Evolutionary conservation across 2,888 invertebrate genomes (phyloP), one percentile per base, ranked within the genome.

Genomic region (Drosophila ochracea): DNA sequence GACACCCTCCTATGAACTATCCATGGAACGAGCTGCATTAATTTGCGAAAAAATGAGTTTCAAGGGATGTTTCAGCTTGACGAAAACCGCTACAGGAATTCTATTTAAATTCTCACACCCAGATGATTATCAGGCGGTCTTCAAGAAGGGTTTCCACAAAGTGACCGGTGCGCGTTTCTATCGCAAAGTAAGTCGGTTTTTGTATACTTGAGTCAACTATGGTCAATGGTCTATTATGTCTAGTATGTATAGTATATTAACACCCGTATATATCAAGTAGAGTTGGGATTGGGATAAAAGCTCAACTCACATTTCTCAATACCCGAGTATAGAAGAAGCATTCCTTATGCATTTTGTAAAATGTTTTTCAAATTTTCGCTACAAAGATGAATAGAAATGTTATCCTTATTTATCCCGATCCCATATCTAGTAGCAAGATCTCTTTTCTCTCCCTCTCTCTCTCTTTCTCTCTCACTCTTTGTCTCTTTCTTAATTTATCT

Each of bases 1-100:
- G 85, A 97, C 97, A 54, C 97, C 97, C 50, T 97, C 97, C 62
- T 97, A 97, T 94, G 97, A 97, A 91, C 94, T 97, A 85, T 97
- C 96, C 92, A 95, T 97, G 95, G 97, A 97, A 94, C 97, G 97
- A 82, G 97, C 97, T 4, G 96, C 97, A 50, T 94, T 96, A 85
- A 97, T 97, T 91, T 97, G 97, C 94, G 97, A 97, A 94, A 97
- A 97, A 93, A 96, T 97, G 95, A 97, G 96, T 94, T 97, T 97
- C 94, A 96, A 96, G 89, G 97, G 97, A 63, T 96, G 97, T 90
- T 97, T 97, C 94, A 97, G 97, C 83, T 94, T 97, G 85, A 97
- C 97, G 78, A 97, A 97, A 94, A 97, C 97, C 1, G 97, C 97
- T 60, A 97, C 97, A 53, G 97, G 97, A 68, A 97, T 97, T 91